Conservation (phyloP, 2,113 vertebrate genomes). For the Dunckerocampus dactyliophorus region DNA sequence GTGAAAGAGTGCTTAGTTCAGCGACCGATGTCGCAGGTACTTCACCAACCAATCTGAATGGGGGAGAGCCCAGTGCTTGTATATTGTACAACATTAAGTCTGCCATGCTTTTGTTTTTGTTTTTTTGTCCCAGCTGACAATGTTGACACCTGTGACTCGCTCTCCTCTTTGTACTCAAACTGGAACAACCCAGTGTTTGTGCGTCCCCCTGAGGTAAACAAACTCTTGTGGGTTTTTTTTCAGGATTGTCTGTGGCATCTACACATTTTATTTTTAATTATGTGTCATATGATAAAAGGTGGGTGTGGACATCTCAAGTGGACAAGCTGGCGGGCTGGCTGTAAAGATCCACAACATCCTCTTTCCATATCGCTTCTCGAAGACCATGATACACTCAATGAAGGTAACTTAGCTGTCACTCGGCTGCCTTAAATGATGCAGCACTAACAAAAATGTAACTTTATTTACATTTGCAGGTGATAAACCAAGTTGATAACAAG, state of each 20-base stretch:
- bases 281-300: conserved; percentile 69
- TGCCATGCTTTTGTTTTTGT: conserved; percentile 5
- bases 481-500: conserved; percentile 97
- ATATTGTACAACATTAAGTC: not conserved
- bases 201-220: conserved; percentile 77
- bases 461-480: conserved; percentile 75
- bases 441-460: not conserved
- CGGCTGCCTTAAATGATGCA: not conserved
- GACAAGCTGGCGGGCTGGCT: conserved; percentile 79
- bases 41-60: conserved; percentile 8
- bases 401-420: conserved; percentile 70
- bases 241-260: not conserved
- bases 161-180: conserved; percentile 80
- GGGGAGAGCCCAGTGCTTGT: not conserved
- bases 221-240: not conserved
- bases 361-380: conserved; percentile 93
- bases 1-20: conserved; percentile 75
- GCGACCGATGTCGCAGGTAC: conserved; percentile 78
- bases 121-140: conserved; percentile 56
- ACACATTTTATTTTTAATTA: not conserved
- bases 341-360: conserved; percentile 95
- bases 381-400: conserved; percentile 92
- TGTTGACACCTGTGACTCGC: conserved; percentile 54
- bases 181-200: conserved; percentile 95
- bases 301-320: conserved; percentile 82